Percentiles rank a stretch among this genome's conserved stretches.
phyloP scores from a whole-genome alignment of 2,888 invertebrate species.

The Copidosoma aretas region DNA sequence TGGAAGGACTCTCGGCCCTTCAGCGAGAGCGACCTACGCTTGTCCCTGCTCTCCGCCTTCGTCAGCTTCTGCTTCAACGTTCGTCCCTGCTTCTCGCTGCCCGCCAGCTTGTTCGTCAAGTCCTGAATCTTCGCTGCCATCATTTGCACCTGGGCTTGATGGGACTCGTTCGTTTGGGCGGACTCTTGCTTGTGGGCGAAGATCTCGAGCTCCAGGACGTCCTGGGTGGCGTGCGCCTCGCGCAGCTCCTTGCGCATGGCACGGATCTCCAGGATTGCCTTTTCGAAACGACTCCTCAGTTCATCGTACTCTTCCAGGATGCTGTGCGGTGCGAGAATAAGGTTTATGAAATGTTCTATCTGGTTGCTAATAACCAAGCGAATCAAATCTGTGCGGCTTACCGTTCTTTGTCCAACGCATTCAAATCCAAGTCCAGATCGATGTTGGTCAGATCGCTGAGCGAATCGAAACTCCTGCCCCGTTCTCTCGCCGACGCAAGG shows the following conservation, averaged over 20 bases:
- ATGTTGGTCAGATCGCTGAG: conserved; percentile 82
- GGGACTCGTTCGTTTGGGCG: conserved; percentile 70
- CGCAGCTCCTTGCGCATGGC: conserved; percentile 82
- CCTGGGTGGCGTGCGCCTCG: conserved; percentile 80
- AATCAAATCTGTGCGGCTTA: conserved; percentile 35
- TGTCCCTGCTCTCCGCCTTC: conserved; percentile 75
- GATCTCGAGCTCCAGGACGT: conserved; percentile 81
- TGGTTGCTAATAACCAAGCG: conserved; percentile 18
- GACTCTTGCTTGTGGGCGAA: conserved; percentile 77
- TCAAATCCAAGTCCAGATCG: conserved; percentile 77
- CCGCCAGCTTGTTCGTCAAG: conserved; percentile 79
- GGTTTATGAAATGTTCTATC: background rate
- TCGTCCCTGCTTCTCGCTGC: conserved; percentile 82
- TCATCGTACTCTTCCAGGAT: conserved; percentile 83
- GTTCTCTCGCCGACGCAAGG: conserved; percentile 67
- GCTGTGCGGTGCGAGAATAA: conserved; percentile 54
- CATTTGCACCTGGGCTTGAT: conserved; percentile 76
- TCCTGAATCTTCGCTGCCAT: conserved; percentile 86
- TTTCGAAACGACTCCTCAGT: conserved; percentile 77
- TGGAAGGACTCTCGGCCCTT: conserved; percentile 84
- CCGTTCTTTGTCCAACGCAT: conserved; percentile 74
- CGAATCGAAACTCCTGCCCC: conserved; percentile 76
- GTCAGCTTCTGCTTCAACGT: conserved; percentile 80
- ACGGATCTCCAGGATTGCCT: conserved; percentile 82
- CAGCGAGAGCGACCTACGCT: conserved; percentile 80